phyloP scores from a whole-genome alignment of 1,140 invertebrate genomes.

The Charaxes varanes region DNA sequence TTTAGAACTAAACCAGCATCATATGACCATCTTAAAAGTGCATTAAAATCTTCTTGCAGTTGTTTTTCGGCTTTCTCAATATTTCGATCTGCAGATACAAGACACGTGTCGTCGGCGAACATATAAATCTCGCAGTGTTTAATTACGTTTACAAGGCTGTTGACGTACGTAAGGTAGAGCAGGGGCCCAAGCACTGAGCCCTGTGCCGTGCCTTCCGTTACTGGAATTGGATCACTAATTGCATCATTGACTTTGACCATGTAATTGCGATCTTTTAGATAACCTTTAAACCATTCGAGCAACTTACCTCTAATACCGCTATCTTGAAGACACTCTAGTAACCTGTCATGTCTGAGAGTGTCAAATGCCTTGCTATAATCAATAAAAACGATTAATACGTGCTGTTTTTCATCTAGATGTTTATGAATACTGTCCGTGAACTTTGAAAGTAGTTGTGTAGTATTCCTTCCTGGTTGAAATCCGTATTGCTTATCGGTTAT shows the following conservation, averaged over 20 bases:
- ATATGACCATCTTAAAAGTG: slow-evolving; percentile 16
- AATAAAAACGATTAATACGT: slow-evolving; percentile 8
- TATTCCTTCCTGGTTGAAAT: no score
- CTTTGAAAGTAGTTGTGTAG: background rate
- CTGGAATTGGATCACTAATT: background rate
- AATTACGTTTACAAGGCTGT: no score
- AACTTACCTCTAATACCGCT: slow-evolving; percentile 5
- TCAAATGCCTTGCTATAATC: slow-evolving; percentile 1
- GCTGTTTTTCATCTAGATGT: slow-evolving; percentile 13
- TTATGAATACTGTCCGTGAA: slow-evolving; percentile 18
- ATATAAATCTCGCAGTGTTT: slow-evolving; percentile 18
- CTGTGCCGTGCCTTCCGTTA: slow-evolving; percentile 18
- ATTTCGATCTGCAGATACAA: slow-evolving; percentile 11
- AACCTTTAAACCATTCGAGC: background rate
- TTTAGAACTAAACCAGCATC: no score
- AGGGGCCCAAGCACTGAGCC: slow-evolving; percentile 19
- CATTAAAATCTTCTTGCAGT: slow-evolving; percentile 20
- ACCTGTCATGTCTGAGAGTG: background rate
- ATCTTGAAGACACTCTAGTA: background rate
- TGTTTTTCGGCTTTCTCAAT: background rate
- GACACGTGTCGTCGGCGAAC: slow-evolving; percentile 27
- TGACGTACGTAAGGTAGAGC: slow-evolving; percentile 18
- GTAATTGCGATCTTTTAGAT: slow-evolving; percentile 2
- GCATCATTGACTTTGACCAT: background rate
- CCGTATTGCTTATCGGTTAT: no score